phyloP scores from a whole-genome alignment of 2,888 invertebrate species.

The Ichneumoninae sp. region DNA sequence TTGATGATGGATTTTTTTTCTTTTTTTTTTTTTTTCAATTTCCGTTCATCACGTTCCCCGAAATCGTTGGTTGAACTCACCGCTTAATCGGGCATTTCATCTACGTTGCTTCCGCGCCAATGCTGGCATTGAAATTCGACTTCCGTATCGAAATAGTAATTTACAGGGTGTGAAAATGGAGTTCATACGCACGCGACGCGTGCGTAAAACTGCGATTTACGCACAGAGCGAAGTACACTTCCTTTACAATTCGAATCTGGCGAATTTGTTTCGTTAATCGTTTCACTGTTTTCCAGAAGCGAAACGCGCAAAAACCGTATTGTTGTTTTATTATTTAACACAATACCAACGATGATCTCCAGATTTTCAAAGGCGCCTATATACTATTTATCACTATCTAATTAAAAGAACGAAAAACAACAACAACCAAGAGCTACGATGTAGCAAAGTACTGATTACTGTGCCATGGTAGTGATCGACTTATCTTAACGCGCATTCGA shows the following conservation, averaged over 20 bases:
- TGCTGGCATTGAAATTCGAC: not conserved
- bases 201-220: too few relatives aligned
- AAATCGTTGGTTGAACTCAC: not conserved
- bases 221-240: too few relatives aligned
- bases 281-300: not conserved
- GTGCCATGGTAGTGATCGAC: constrained; percentile 7
- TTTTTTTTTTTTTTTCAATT: constrained; percentile 63
- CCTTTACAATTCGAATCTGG: not conserved
- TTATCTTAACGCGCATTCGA: not conserved
- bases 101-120: not conserved
- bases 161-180: too few relatives aligned
- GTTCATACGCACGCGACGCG: too few relatives aligned
- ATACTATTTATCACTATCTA: not conserved
- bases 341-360: not conserved
- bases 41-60: not conserved
- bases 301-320: not conserved
- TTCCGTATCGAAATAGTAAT: not conserved
- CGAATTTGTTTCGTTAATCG: not conserved
- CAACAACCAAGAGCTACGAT: not conserved
- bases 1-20: constrained; percentile 34
- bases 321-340: not conserved
- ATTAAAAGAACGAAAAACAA: not conserved
- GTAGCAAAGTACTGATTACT: not conserved
- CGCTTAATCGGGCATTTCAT: not conserved
- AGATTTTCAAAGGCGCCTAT: not conserved